Base-by-base conservation (phyloP, 1,140 invertebrate species). In the Caenorhabditis remanei region DNA sequence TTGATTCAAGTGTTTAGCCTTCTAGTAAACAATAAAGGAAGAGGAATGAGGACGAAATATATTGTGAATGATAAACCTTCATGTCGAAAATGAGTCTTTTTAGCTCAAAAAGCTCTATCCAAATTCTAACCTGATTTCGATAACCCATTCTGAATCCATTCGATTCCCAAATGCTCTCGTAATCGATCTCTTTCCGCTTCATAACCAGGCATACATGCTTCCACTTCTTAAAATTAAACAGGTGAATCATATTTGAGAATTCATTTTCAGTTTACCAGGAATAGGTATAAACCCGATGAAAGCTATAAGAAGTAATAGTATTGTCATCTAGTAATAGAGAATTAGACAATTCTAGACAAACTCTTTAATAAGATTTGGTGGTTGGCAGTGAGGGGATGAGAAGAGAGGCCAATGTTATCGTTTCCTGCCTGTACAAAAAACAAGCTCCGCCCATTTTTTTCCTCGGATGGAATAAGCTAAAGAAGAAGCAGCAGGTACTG, bases 161-260 rank as follows among this genome's bases (percentile, higher is more conserved):
- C 88, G 40, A 89, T 89, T 58, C 88, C 88, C 8, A 89, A 88
- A 67, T 88, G 79, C 46, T 89, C 88, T 46, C 85, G 50, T 11
- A 89, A 58, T 21, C 85, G 67, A 48, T 89, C 88, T 83, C 88
- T 87, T 75, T 89, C 88, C 1, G 87, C 88, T 67, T 89, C 88
- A 50, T 89, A 89, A 24, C 88, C 88, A 43, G 88, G 88, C 86
- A 89, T 87, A 58, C 88, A 89, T 87, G 79, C 75, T 84, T 87
- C 79, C 16, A 83, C 86, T 65, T 58, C 53, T 58, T 58, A 41
- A 63, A 41, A 40, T 48, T 58, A 32, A 5, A 32, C 8, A 83
- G 8, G 4, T 13, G 24, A 16, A 16, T 11, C 32, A 5, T 5
- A 7, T 24, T n/a, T n/a, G 11, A 79, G 71, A 79, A 48, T n/a